Evolutionary conservation across 1,140 invertebrate genomes (phyloP), one percentile per base, ranked within the genome.

Genomic region (Galleria mellonella): DNA sequence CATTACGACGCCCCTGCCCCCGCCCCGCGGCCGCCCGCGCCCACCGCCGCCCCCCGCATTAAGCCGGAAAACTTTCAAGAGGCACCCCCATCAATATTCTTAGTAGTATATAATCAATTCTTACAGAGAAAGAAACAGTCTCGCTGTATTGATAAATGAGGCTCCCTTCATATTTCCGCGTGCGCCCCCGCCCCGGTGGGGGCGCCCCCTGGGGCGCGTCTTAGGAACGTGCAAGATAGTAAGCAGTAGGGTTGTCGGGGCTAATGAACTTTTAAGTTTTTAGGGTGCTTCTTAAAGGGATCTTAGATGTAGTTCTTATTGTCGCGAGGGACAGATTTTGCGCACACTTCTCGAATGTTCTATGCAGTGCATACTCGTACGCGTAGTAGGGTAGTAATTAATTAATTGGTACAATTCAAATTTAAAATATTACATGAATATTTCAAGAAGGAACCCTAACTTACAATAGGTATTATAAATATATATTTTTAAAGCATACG

Each of bases 131-230:
- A 82, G 74, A 82, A 81, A 84, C 75, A 81, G 74, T 75, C 72
- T 67, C 73, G 54, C 63, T 78, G 75, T 84, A 84, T 84, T 82
- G 81, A 84, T 84, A 84, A 84, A 84, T 84, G 81, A 84, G 81
- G 51, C 70, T 64, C 76, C 81, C 81, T 74, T 79, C 79, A 83
- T 83, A 83, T 81, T 83, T 81, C 75, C 78, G 73, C 64, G 64
- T 67, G 42, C 45, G 38, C 56, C 65, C 57, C 57, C 51, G 51
- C 9, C 9, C 47, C 40, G 29, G 32, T 44, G 65, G 62, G 63
- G 49, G 57, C 38, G 14, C 54, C 39, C 65, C 60, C 62, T 45
- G 38, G 65, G 58, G 59, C 44, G 39, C 60, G 72, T 81, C 75
- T 81, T 84, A 81, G 73, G 67, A 79, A 69, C 75, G 73, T 72